Evolutionary conservation across 2,113 vertebrate genomes (phyloP), one percentile per base, ranked within the genome.

Genomic region (Empidonax traillii): DNA sequence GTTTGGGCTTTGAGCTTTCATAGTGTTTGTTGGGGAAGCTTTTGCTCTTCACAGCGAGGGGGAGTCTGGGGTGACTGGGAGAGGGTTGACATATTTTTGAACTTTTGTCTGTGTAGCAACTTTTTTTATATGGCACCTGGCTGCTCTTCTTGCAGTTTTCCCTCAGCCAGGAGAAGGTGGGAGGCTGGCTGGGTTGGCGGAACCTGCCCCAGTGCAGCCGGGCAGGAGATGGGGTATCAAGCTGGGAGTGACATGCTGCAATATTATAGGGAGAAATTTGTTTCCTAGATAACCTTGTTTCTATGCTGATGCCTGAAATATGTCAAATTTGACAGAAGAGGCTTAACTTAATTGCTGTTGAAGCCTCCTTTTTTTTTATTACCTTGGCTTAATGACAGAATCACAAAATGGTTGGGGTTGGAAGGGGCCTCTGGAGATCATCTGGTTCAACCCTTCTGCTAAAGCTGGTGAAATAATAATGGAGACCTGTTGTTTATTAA

Each of bases 21-120:
- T 3, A 3, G 27, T 31, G 24, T 66, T 46, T 21, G 4, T 20
- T 76, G 16, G 30, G 23, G 39, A 15, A 74, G 3, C 2, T 44
- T 37, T 65, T 85, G 12, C 18, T 3, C 31, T 8, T 83, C 9
- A 0, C 1, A 1, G 2, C 10, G 14, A 2, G 25, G 11, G 14
- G 19, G 46, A 37, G 30, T 8, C 9, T 6, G 3, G 11, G 10
- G 5, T n/a, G 5, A 6, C 16, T 14, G 33, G 21, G 35, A 35
- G 75, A 39, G 12, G 0, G 1, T 2, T 56, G 31, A 5, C 43
- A 8, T 20, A 0, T 47, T 75, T 75, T 75, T 76, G 44, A 58
- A 53, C 10, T 91, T 39, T 85, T 33, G 6, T 74, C 8, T 61
- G 23, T n/a, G 25, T 55, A 27, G 9, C 3, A 47, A 10, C 8